Evolutionary conservation across 2,113 vertebrate species (phyloP), one percentile per base, ranked within the genome.

Genomic region (Lonchura striata): DNA sequence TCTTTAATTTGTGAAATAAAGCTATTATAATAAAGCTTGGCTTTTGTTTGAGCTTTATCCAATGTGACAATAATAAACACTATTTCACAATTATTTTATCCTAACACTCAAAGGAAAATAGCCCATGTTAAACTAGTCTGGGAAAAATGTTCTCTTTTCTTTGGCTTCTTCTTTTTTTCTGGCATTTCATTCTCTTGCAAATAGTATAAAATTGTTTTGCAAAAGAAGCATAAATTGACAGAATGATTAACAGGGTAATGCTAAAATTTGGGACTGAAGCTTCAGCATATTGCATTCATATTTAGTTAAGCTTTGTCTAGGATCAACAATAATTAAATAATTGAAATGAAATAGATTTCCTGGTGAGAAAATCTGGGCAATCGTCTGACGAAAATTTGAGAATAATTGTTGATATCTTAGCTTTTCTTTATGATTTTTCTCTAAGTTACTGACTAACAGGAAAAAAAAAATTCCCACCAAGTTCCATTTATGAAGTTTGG

Each of bases 21-120:
- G 71, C 50, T 91, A 85, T 94, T 95, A 80, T 88, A 93, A 95
- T 90, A 97, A 85, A 95, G 39, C 35, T 92, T 70, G 63, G 82
- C 63, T 94, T 94, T 88, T 91, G 72, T 90, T 85, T 94, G 87
- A 96, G 87, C 82, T 89, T 95, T 88, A 74, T 83, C 75, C 54
- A 72, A 77, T 60, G 50, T 74, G 37, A 42, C 78, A 88, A 92
- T 95, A 91, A 93, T 90, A 95, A 95, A 80, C 39, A 92, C 33
- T 49, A 70, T 75, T 83, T 94, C 70, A 64, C 28, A 94, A 91
- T 94, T 88, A 88, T 94, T 96, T 88, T 92, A 80, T 90, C 90
- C 71, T 80, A 85, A 66, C 8, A 86, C 78, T 35, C 63, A 74
- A 93, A 87, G 52, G 87, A 92, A 94, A 95, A 87, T 31, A 70